Conservation (phyloP, 1,140 invertebrate genomes). For the Babylonia areolata region DNA sequence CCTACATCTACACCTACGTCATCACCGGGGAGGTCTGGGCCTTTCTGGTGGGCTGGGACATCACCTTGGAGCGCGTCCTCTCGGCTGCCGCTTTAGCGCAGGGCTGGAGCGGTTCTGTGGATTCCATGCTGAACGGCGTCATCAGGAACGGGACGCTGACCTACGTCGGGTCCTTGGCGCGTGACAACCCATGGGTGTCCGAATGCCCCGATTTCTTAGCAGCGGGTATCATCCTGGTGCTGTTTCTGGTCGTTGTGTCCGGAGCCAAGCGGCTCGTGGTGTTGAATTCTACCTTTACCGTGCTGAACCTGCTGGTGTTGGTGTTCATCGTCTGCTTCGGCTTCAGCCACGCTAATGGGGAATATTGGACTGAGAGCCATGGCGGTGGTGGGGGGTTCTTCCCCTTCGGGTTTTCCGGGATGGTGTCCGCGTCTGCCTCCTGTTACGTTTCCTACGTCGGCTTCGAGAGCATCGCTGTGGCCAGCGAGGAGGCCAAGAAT, state of each 20-base stretch:
- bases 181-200: slow-evolving; percentile 79
- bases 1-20: slow-evolving; percentile 72
- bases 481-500: slow-evolving; percentile 95
- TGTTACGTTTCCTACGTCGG: slow-evolving; percentile 98
- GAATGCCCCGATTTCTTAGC: slow-evolving; percentile 81
- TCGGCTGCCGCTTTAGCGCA: slow-evolving; percentile 90
- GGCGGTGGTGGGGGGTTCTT: slow-evolving; percentile 85
- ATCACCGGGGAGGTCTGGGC: slow-evolving; percentile 71
- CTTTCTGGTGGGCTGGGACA: slow-evolving; percentile 74
- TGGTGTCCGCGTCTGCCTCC: slow-evolving; percentile 83
- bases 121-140: slow-evolving; percentile 86
- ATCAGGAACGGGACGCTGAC: slow-evolving; percentile 88
- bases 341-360: slow-evolving; percentile 82
- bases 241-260: slow-evolving; percentile 78
- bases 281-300: slow-evolving; percentile 74
- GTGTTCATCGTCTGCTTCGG: slow-evolving; percentile 71
- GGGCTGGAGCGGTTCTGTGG: slow-evolving; percentile 94
- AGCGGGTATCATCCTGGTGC: slow-evolving; percentile 60
- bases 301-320: slow-evolving; percentile 73
- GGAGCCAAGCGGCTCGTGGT: slow-evolving; percentile 85
- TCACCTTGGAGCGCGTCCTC: slow-evolving; percentile 75
- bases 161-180: slow-evolving; percentile 81
- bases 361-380: slow-evolving; percentile 84
- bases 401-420: slow-evolving; percentile 81
- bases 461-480: slow-evolving; percentile 97